phyloP scores from a whole-genome alignment of 2,113 vertebrate genomes.

The Dipodomys merriami region DNA sequence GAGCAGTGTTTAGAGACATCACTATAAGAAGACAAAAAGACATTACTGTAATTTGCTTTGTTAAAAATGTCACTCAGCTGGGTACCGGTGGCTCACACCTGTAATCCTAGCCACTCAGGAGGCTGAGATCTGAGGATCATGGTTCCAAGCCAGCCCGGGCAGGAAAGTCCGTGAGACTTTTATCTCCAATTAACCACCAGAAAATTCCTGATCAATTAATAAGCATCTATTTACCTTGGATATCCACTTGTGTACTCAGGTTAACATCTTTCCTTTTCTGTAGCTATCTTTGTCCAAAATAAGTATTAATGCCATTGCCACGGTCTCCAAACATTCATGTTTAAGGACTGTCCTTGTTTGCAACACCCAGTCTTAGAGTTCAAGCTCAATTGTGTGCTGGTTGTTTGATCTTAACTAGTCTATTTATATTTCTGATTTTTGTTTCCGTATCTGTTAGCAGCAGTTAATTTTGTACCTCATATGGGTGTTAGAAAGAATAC shows the following conservation, averaged over 20 bases:
- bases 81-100: too few relatives aligned
- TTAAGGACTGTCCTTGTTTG: neutral
- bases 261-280: neutral
- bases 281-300: neutral
- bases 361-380: neutral
- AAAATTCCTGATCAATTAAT: neutral
- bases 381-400: neutral
- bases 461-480: constrained; percentile 10
- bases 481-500: neutral
- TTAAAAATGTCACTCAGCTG: too few relatives aligned
- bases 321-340: neutral
- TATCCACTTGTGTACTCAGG: neutral
- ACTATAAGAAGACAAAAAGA: neutral
- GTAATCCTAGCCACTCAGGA: too few relatives aligned
- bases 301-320: too few relatives aligned
- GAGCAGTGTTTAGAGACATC: neutral
- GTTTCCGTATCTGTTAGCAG: neutral
- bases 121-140: too few relatives aligned
- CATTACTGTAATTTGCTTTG: neutral
- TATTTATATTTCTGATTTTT: constrained; percentile 45
- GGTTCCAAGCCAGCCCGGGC: too few relatives aligned
- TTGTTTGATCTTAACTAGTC: neutral
- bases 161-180: too few relatives aligned
- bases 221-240: neutral
- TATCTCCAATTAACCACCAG: too few relatives aligned